Evolutionary conservation across 1,140 invertebrate species (phyloP).

Genomic region (Piezodorus guildinii): DNA sequence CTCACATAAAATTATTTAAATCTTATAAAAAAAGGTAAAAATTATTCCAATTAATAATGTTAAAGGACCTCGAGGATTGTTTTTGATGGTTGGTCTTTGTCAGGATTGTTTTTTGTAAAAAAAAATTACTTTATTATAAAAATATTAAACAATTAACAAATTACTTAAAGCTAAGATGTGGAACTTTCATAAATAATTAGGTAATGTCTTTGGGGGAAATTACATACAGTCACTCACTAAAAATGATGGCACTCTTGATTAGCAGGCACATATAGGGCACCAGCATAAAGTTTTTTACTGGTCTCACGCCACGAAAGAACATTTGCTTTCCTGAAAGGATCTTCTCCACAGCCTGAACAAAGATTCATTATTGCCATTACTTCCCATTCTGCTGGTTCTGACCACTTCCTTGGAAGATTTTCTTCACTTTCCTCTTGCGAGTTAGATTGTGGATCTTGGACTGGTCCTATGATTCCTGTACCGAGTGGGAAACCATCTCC

Average conservation of each 20-base stretch:
- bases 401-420: constrained; percentile 40
- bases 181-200: constrained; percentile 7
- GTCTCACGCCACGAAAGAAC: constrained; percentile 61
- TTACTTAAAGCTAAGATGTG: constrained; percentile 5
- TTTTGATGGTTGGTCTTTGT: not conserved
- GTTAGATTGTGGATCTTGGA: constrained; percentile 8
- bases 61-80: not conserved
- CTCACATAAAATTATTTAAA: too few relatives aligned
- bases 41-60: too few relatives aligned
- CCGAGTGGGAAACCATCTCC: constrained; percentile 22
- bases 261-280: constrained; percentile 53
- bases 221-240: constrained; percentile 35
- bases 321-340: constrained; percentile 64
- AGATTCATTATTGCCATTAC: constrained; percentile 63
- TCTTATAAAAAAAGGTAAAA: too few relatives aligned
- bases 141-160: constrained; percentile 15
- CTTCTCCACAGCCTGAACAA: constrained; percentile 55
- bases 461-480: constrained; percentile 17
- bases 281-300: constrained; percentile 58
- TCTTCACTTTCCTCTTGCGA: constrained; percentile 32
- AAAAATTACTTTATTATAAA: not conserved
- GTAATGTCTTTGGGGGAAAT: constrained; percentile 12
- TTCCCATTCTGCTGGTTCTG: constrained; percentile 71
- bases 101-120: too few relatives aligned
- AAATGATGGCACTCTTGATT: constrained; percentile 55